phyloP scores from a whole-genome alignment of 2,797 vertebrate species.

The Cirrhinus molitorella region DNA sequence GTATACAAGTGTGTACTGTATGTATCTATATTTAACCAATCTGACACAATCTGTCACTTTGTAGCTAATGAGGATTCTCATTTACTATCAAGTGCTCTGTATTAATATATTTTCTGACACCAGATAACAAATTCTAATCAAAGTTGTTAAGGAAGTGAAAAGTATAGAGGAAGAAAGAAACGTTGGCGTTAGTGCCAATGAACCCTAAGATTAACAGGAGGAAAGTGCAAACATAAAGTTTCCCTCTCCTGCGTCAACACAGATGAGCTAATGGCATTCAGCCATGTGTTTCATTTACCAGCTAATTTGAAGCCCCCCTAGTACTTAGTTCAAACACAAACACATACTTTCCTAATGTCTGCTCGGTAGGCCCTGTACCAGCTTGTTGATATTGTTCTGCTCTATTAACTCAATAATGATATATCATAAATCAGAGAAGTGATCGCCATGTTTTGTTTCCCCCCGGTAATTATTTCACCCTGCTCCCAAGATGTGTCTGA shows the following conservation, averaged over 20 bases:
- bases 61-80: constrained; percentile 8
- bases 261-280: constrained; percentile 60
- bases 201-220: constrained; percentile 55
- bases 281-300: constrained; percentile 59
- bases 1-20: neutral
- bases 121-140: neutral
- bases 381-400: constrained; percentile 53
- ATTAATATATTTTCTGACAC: neutral
- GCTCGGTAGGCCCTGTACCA: constrained; percentile 1
- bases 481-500: constrained; percentile 44
- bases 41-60: neutral
- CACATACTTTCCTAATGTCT: constrained; percentile 33
- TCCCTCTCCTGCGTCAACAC: constrained; percentile 39
- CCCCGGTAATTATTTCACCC: constrained; percentile 50
- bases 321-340: constrained; percentile 38
- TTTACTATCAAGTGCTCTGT: neutral
- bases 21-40: constrained; percentile 16
- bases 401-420: constrained; percentile 54
- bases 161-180: constrained; percentile 7
- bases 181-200: neutral
- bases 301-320: constrained; percentile 58
- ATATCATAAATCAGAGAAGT: constrained; percentile 50
- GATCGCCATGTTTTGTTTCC: constrained; percentile 53
- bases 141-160: constrained; percentile 17
- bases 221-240: constrained; percentile 60